Base-by-base conservation (phyloP, 2,888 invertebrate species). In the Plagodis pulveraria region DNA sequence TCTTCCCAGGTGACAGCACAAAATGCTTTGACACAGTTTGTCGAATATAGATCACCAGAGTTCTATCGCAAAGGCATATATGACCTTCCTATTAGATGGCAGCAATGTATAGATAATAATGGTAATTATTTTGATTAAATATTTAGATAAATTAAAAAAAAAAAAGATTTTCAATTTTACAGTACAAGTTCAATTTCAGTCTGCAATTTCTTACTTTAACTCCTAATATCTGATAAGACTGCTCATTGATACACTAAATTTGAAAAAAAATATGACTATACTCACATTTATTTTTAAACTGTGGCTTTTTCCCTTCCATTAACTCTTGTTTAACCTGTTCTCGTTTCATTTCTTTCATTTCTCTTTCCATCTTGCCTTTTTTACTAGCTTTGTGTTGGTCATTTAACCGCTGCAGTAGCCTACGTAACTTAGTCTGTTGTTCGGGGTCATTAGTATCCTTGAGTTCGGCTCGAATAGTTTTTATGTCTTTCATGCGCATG, bases 381-480 rank as follows among this genome's bases (percentile, higher is more conserved):
- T 93, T 94, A 50, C 87, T 94, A 10, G 93, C 95, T 58, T 95
- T 94, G 59, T 96, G 94, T 87, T 97, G 96, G 82, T 98, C 97
- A 67, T 96, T 95, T 66, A 97, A 86, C 75, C 97, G 91, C 75
- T 96, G 96, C 53, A 97, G 91, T 0, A 97, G 87, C 63, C 95
- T 93, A 62, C 96, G 94, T 0, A 98, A 93, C 72, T 96, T 93
- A 6, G 91, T 83, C 66, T 94, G 94, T 68, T 93, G 93, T 36
- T 96, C 94, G 0, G 94, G 93, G 77, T 97, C 95, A 0, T 88
- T 88, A 0, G 95, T 94, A 32, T 92, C 84, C 46, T 94, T 93
- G 7, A 96, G 77, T 78, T 96, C 94, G 9, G 94, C 90, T 68
- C 94, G 93, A 10, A 97, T 87, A 38, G 93, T 82, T 59, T 89